A percentile compares a stretch with the other conserved stretches of the same genome.
phyloP scores from a whole-genome alignment of 2,797 vertebrate genomes.

The Cuniculus paca region DNA sequence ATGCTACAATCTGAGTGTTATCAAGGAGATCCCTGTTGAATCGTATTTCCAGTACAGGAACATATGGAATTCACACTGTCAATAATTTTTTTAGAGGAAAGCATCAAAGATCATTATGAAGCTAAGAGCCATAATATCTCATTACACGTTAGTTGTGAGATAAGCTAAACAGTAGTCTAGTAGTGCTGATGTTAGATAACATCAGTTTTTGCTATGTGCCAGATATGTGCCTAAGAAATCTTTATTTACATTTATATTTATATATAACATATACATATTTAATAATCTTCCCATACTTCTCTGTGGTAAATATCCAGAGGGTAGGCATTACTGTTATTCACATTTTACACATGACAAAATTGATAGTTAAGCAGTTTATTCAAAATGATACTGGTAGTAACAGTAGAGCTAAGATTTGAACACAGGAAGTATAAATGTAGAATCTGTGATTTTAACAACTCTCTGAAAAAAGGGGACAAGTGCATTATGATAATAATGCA shows the following conservation, averaged over 20 bases:
- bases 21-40: neutral
- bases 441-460: neutral
- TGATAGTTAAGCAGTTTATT: neutral
- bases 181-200: neutral
- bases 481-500: neutral
- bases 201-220: neutral
- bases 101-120: neutral
- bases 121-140: neutral
- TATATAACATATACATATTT: neutral
- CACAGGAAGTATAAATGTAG: neutral
- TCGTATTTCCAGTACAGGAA: neutral
- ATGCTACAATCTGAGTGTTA: neutral
- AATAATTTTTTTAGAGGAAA: conserved; percentile 1
- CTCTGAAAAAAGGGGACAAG: neutral
- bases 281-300: neutral
- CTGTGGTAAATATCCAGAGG: neutral
- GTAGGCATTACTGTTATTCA: neutral
- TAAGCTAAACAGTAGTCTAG: neutral
- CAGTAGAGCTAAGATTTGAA: neutral
- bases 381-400: neutral
- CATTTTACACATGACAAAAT: neutral
- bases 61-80: neutral
- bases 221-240: neutral
- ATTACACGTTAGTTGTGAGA: conserved; percentile 3
- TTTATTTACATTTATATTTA: too few species aligned